Base-by-base conservation (phyloP, 2,888 invertebrate species). In the Colostygia pectinataria region DNA sequence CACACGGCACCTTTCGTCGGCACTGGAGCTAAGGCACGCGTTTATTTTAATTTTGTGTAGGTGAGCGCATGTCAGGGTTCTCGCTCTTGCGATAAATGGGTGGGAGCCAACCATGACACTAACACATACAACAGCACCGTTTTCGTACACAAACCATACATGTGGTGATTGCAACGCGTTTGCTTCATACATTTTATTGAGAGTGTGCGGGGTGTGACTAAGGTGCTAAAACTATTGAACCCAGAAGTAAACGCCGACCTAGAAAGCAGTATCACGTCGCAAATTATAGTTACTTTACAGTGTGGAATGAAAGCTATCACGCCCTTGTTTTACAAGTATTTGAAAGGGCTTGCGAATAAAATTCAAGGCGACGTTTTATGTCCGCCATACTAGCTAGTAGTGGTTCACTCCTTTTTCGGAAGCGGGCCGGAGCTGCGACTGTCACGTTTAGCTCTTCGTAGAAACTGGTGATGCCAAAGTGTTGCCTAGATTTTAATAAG, bases 331-430 rank as follows among this genome's bases (percentile, higher is more conserved):
- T 43, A 46, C 48, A 40, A 49, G 43, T 29, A 40, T 41, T 44
- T 43, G 44, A 42, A 43, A 57, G 45, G 34, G 31, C 41, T 7
- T 8, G 42, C 28, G 33, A 48, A 53, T 53, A 36, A 39, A 43
- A 55, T 37, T 53, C 53, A 53, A 44, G 53, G 48, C 40, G 39
- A 52, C 33, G 38, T 37, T 44, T 40, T 23, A 52, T 33, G 36
- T 47, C 39, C 31, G 25, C 38, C 43, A 40, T 41, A 29, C 42
- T 31, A 40, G 34, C 34, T 36, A 32, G 27, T 31, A 58, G 41
- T 58, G 45, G 55, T 64, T 63, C 66, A 46, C 62, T 62, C 77
- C 77, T 74, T 79, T 77, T 79, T 70, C 46, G 77, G 77, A 70
- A 67, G 63, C 53, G 53, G 65, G 61, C 63, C 56, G 38, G 59